Evolutionary conservation across 2,113 vertebrate species (phyloP).

Genomic region (Saguinus midas): DNA sequence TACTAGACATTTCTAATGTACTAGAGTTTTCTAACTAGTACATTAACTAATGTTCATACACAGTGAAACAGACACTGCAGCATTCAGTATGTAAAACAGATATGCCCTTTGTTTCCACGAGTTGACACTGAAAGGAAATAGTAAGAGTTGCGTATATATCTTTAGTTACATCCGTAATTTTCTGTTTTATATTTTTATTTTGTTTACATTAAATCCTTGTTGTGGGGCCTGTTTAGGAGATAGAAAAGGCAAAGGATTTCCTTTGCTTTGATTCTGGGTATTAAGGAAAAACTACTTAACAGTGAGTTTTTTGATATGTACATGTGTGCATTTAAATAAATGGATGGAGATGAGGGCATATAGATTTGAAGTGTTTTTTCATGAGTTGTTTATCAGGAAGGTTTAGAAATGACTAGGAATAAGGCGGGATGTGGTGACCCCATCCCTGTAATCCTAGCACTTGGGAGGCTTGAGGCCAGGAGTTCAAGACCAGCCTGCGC

Average conservation of each 20-base stretch:
- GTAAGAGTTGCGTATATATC: background rate
- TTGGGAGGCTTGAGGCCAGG: too few species aligned
- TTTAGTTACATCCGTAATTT: slow-evolving; percentile 19
- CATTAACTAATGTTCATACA: background rate
- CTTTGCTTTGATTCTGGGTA: slow-evolving; percentile 33
- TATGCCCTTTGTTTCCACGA: background rate
- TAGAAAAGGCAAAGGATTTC: background rate
- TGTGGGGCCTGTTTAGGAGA: background rate
- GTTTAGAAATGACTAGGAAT: slow-evolving; percentile 29
- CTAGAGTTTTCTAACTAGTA: too few species aligned
- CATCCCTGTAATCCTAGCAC: too few species aligned
- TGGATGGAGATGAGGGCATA: background rate
- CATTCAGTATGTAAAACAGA: background rate
- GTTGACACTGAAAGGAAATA: background rate
- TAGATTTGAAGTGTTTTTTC: background rate
- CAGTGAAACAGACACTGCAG: background rate
- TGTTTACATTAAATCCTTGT: background rate
- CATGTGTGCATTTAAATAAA: slow-evolving; percentile 10
- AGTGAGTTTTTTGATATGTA: background rate
- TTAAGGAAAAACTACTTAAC: slow-evolving; percentile 19
- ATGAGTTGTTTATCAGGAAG: background rate
- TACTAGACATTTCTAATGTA: too few species aligned
- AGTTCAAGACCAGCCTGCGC: too few species aligned
- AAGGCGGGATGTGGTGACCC: too few species aligned
- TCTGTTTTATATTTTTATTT: slow-evolving; percentile 26